These are phyloP conservation scores for Palythoa grandis DNA, from an alignment of 92 coral and sea anemone genomes.

Conservation along the genomic window DNA sequence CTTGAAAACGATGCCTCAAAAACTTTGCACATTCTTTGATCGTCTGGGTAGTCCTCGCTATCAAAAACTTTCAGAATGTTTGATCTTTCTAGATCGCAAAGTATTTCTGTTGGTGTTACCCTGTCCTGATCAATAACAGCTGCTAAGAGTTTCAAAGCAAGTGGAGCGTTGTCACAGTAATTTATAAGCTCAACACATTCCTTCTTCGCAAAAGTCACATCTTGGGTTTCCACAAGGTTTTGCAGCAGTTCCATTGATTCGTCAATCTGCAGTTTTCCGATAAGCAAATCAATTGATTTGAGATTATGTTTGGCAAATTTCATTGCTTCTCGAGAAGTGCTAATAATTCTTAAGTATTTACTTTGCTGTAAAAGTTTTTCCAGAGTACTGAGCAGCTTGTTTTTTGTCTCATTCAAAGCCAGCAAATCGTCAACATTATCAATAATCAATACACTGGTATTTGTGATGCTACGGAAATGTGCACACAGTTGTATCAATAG, in stretches of 20 bases:
- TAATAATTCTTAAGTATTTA: not conserved
- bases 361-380: not conserved
- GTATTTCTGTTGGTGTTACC: slow-evolving; percentile 19
- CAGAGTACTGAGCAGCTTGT: not conserved
- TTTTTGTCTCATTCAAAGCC: not conserved
- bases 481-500: not conserved
- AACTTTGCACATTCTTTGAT: slow-evolving; percentile 9
- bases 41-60: slow-evolving; percentile 30
- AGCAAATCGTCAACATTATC: slow-evolving; percentile 19
- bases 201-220: not conserved
- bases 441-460: not conserved
- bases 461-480: not conserved
- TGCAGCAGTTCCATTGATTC: not conserved
- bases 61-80: slow-evolving; percentile 6
- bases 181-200: not conserved
- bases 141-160: slow-evolving; percentile 8
- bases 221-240: not conserved
- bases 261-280: not conserved
- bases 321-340: slow-evolving; percentile 23
- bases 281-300: not conserved
- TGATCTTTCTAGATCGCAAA: not conserved
- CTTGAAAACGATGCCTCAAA: slow-evolving; percentile 26
- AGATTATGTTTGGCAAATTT: not conserved
- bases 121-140: not conserved
- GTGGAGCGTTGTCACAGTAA: slow-evolving; percentile 2